phyloP scores from a whole-genome alignment of 2,113 vertebrate genomes.

The Probosciger aterrimus region DNA sequence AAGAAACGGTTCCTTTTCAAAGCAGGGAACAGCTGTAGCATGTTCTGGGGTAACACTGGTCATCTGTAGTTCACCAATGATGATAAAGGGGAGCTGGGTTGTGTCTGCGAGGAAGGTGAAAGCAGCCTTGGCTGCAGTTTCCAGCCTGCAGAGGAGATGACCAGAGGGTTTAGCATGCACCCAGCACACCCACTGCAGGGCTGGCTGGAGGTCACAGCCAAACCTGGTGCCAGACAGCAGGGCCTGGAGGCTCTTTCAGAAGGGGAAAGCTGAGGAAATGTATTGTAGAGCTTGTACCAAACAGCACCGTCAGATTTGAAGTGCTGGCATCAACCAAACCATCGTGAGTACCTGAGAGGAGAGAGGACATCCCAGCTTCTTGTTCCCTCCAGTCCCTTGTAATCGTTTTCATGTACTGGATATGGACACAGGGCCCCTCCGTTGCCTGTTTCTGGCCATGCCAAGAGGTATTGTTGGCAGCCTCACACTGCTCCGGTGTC shows the following conservation, averaged over 20 bases:
- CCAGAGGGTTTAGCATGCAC: background rate
- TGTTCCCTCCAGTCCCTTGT: rapidly evolving
- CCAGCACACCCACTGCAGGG: background rate
- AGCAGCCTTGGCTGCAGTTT: background rate
- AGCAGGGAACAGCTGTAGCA: background rate
- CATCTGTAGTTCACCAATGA: background rate
- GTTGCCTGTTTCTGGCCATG: background rate
- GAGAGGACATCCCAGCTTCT: background rate
- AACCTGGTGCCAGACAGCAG: background rate
- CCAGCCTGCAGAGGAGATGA: background rate
- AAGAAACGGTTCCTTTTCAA: background rate
- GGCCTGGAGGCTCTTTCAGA: background rate
- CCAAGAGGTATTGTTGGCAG: background rate
- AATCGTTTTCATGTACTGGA: background rate
- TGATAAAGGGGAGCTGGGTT: background rate
- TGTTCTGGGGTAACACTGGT: background rate
- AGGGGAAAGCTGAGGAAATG: background rate
- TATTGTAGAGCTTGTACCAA: background rate
- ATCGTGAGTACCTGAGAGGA: background rate
- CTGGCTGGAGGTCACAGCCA: background rate
- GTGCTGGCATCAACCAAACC: background rate
- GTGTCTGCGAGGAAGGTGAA: background rate
- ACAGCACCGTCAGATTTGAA: rapidly evolving
- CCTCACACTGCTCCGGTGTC: background rate
- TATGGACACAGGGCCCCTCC: background rate